Base-by-base conservation (phyloP, 2,797 vertebrate species). In the Diplodus puntazzo region DNA sequence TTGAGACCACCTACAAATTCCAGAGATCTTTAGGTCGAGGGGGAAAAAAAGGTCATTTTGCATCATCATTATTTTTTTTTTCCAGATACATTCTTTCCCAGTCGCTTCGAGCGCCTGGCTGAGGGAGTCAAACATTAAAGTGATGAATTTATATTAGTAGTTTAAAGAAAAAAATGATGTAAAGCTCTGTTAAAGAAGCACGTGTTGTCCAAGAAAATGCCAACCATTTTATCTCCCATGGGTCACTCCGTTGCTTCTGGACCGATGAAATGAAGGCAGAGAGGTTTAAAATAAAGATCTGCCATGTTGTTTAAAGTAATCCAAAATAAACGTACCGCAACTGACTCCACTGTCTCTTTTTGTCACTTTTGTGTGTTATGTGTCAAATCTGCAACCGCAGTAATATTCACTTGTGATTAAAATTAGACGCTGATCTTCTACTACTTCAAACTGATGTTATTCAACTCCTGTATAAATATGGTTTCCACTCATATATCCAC, bases 1-100 rank as follows among this genome's bases (percentile, higher is more conserved):
- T 49, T 78, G 82, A 87, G 94, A 94, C 93, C 93, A 94, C 93
- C 95, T 92, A 93, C 91, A 89, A 85, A 84, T 89, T 83, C 85
- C 85, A 80, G 67, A 54, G 68, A 57, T 84, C 69, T 83, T 71
- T 61, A 27, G 77, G 69, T 75, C 11, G 27, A 63, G 73, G 25
- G 75, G 63, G 70, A 86, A 77, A 49, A 82, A 89, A 88, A 90
- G 75, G 87, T 87, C 76, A 83, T 70, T 76, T 54, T 78, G 75
- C 72, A 80, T 84, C 74, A 77, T 79, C 69, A 75, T 79, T 54
- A 55, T 78, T 65, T 23, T 59, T 50, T 59, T 30, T 74, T 23
- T 8, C 5, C 6, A 34, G 16, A 84, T 58, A 49, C 48, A 54
- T 58, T 86, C 62, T 77, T 80, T 74, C 76, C 43, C 69, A 73